Percentiles rank a stretch among this genome's conserved stretches.
Evolutionary conservation across 2,888 invertebrate species (phyloP).

Genomic region (Drosophila nigricruria): DNA sequence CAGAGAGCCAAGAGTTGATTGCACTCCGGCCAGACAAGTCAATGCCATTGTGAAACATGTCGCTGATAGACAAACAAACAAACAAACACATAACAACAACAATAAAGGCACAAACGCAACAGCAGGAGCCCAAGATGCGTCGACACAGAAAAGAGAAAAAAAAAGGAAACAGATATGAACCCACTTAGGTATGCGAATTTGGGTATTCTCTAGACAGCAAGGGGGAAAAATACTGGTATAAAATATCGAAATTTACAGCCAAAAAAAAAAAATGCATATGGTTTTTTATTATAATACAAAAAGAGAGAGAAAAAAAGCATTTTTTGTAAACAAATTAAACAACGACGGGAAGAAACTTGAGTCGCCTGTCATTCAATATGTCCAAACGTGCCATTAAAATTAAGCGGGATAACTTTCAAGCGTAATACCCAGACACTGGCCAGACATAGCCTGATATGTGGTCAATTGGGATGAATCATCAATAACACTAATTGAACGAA

Average conservation of each 20-base stretch:
- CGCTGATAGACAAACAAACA: constrained; percentile 43
- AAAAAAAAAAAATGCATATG: background rate
- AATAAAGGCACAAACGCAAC: constrained; percentile 28
- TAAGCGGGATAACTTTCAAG: constrained; percentile 4
- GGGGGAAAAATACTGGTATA: background rate
- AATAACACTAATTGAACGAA: background rate
- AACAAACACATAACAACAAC: constrained; percentile 33
- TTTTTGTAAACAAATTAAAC: background rate
- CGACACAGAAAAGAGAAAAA: constrained; percentile 11
- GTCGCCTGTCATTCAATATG: constrained; percentile 28
- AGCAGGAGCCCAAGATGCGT: constrained; percentile 28
- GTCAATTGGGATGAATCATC: constrained; percentile 5
- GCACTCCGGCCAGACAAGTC: constrained; percentile 59
- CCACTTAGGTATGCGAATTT: constrained; percentile 9
- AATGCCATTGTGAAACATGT: constrained; percentile 49
- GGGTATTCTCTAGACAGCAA: constrained; percentile 18
- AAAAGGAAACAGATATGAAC: constrained; percentile 11
- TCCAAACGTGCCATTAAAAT: constrained; percentile 1
- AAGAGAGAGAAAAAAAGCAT: background rate
- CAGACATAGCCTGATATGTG: constrained; percentile 20
- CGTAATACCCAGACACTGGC: constrained; percentile 32
- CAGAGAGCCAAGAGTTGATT: constrained; percentile 44
- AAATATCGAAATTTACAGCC: constrained; percentile 2
- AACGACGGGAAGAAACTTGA: constrained; percentile 20
- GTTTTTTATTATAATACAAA: background rate